Evolutionary conservation across 2,888 invertebrate species (phyloP), one percentile per base, ranked within the genome.

Genomic region (Athalia circularis): DNA sequence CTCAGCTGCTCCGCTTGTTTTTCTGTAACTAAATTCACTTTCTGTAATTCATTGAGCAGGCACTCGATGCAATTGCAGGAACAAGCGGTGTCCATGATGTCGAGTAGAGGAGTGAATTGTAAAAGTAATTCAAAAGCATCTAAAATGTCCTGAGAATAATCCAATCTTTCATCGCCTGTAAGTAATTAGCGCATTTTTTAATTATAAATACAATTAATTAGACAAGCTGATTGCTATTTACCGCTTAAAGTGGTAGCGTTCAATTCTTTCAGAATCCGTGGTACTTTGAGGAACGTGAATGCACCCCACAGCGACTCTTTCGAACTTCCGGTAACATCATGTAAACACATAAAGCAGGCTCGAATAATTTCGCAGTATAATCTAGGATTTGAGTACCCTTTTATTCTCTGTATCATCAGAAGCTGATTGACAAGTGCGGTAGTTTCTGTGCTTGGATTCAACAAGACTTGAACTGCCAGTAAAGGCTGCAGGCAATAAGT

Each of bases 291-390:
- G 87, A 98, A 98, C 0, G 96, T 96, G 88, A 98, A 98, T 8
- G 98, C 97, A 11, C 97, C 97, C 97, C 98, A 98, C 85, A 97
- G 94, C 4, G 97, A 95, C 86, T 98, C 97, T 84, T 96, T 95
- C 7, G 95, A 93, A 65, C 95, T 95, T 83, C 95, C 96, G 75
- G 95, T 94, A 0, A 95, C 95, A 90, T 97, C 97, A 86, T 97
- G 95, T 4, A 98, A 91, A n/a, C 97, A 96, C 86, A 98, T 94
- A 79, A 98, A 94, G 86, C 97, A 96, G 0, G 97, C 96, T 81
- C 98, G 92, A 84, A 98, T 95, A 50, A 98, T 92, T 92, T 98
- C 98, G 88, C 96, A 95, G 87, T 96, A 98, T 0, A 98, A 90
- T 82, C 96, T 93, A 0, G 96, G 93, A 83, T 95, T 93, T n/a